These are phyloP conservation scores for Aurelia aurita complex sp. Pacific DNA, from an alignment of 30 jellyfish, hydroid and myxozoan genomes.

Conservation along the genomic window DNA sequence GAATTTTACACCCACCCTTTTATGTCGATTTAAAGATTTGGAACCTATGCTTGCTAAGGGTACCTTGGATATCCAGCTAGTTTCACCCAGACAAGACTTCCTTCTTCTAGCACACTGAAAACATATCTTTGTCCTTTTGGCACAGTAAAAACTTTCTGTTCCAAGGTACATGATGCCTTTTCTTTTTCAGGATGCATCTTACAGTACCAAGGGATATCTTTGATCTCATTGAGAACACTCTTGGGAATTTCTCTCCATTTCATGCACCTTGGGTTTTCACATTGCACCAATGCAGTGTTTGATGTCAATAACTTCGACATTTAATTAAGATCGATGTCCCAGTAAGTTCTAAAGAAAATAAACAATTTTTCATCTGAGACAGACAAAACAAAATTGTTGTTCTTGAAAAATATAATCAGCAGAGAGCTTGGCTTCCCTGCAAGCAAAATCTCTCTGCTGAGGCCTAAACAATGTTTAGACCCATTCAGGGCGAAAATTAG, in stretches of 20 bases:
- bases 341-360: too few species aligned
- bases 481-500: too few species aligned
- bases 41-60: too few species aligned
- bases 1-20: too few species aligned
- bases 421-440: too few species aligned
- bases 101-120: conserved; percentile 74
- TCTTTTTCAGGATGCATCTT: conserved; percentile 69
- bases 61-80: conserved; percentile 89
- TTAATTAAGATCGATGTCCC: too few species aligned
- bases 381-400: too few species aligned
- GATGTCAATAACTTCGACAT: background rate
- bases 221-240: background rate
- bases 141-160: conserved; percentile 59
- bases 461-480: too few species aligned
- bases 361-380: too few species aligned
- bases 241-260: conserved; percentile 84
- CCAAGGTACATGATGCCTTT: conserved; percentile 44
- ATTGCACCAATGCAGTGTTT: conserved; percentile 78
- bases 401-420: too few species aligned
- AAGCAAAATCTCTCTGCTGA: too few species aligned
- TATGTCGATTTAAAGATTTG: too few species aligned
- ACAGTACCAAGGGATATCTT: conserved; percentile 67
- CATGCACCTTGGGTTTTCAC: conserved; percentile 79
- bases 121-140: conserved; percentile 69
- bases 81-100: conserved; percentile 85